Base-by-base conservation (phyloP, 53 echinoderm and acorn worm species). In the Actinopyga echinites region DNA sequence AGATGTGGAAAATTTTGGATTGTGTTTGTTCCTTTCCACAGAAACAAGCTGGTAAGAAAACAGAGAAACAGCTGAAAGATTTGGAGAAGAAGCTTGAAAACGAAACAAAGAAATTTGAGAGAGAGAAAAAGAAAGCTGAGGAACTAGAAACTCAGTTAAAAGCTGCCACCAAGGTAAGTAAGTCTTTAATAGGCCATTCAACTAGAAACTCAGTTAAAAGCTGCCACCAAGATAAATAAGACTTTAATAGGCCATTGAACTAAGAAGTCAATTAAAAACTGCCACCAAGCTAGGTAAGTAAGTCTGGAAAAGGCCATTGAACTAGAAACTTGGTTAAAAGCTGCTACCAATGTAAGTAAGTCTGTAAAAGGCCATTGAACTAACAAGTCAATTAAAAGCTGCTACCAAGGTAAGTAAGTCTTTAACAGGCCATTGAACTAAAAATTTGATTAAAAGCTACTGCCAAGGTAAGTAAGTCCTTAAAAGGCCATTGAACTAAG, bases 71-170 rank as follows among this genome's bases (percentile, higher is more conserved):
- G 56, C 54, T 96, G 55, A 96, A 96, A 80, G 96, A 96, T 55
- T 83, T 96, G 28, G 96, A 96, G 86, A 96, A 96, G 85, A 96
- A 92, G 78, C 88, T 92, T n/a, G 96, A 96, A 63, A 94, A 77
- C 63, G 96, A 96, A 64, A 90, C 89, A 36, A 96, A 96, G 88
- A 96, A 96, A 65, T 93, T 90, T 86, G 93, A 96, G 59, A 85
- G 92, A 64, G 96, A 93, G 75, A 83, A 89, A 15, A 96, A 96
- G 86, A 93, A 88, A 45, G 96, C 96, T 19, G 94, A 86, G 11
- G 96, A 96, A 43, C 75, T 94, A 54, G 96, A 96, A 7, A 90
- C 83, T 62, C 92, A 96, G 66, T 87, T 96, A n/a, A 96, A 91
- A 71, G 81, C 88, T 4, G 85, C 87, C 2, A 83, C 86, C 29